phyloP scores from a whole-genome alignment of 2,113 vertebrate species.

The Indicator maculatus region DNA sequence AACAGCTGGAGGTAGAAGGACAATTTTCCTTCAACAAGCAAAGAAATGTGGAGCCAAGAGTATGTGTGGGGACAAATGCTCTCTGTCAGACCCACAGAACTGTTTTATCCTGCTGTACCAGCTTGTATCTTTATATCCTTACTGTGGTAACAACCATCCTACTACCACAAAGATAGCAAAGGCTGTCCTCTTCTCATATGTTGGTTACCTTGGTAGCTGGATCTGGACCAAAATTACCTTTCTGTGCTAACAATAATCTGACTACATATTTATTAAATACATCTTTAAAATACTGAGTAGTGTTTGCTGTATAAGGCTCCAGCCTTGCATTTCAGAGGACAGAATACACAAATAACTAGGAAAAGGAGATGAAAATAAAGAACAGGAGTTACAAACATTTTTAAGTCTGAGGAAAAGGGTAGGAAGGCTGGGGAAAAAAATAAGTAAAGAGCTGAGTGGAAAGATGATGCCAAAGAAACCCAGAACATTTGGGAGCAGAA shows the following conservation, averaged over 20 bases:
- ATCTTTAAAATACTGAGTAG: accelerated
- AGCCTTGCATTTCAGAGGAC: not conserved
- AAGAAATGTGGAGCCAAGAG: not conserved
- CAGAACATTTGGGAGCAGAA: not conserved
- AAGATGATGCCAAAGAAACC: not conserved
- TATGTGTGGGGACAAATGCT: too few relatives aligned
- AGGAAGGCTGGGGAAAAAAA: not conserved
- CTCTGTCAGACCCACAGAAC: not conserved
- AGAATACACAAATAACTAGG: not conserved
- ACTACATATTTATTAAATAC: not conserved
- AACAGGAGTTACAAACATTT: not conserved
- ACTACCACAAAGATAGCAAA: not conserved
- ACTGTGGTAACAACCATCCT: not conserved
- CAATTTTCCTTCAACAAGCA: not conserved
- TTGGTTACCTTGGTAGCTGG: not conserved
- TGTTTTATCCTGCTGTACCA: not conserved
- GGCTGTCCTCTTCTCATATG: not conserved
- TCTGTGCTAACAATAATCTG: not conserved
- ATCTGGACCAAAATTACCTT: not conserved
- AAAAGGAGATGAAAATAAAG: not conserved
- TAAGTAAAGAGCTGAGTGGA: not conserved
- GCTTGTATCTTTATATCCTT: not conserved
- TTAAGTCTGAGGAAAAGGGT: not conserved
- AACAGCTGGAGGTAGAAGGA: not conserved
- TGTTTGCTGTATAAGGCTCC: not conserved